Evolutionary conservation across 2,888 invertebrate species (phyloP).

Genomic region (Drosophila lutescens): DNA sequence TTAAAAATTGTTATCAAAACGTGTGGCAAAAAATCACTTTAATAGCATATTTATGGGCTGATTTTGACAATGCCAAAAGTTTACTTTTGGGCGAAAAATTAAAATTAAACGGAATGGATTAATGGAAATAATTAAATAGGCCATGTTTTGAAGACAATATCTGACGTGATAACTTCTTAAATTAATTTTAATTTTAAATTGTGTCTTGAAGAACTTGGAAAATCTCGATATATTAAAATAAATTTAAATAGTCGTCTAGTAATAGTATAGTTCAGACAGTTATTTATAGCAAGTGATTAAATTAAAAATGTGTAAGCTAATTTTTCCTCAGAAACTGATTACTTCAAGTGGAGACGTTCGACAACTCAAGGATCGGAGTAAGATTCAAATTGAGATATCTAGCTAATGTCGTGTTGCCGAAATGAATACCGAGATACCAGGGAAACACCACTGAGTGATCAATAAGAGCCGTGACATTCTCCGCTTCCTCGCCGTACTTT

Average conservation of each 20-base stretch:
- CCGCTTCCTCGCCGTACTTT: not conserved
- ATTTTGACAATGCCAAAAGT: not conserved
- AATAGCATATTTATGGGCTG: conserved; percentile 3
- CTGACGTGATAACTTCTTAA: too few species aligned
- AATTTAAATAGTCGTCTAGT: not conserved
- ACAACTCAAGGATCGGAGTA: conserved; percentile 6
- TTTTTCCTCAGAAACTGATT: conserved; percentile 10
- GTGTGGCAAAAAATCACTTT: not conserved
- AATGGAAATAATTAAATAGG: not conserved
- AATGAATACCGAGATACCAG: conserved; percentile 24
- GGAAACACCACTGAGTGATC: conserved; percentile 24
- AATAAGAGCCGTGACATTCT: conserved; percentile 41
- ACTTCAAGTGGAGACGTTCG: not conserved
- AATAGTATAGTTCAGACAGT: not conserved
- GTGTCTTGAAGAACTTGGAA: too few species aligned
- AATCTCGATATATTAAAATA: not conserved
- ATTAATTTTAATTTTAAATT: too few species aligned
- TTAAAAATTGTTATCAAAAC: not conserved
- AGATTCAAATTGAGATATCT: conserved; percentile 21
- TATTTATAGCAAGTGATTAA: not conserved
- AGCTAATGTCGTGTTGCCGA: conserved; percentile 25
- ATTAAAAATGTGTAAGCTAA: not conserved
- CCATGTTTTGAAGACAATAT: too few species aligned
- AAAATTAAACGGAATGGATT: not conserved
- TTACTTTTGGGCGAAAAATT: conserved; percentile 3